These are phyloP conservation scores for Acrobasis repandana DNA, from an alignment of 2,888 invertebrate genomes.

Conservation along the genomic window DNA sequence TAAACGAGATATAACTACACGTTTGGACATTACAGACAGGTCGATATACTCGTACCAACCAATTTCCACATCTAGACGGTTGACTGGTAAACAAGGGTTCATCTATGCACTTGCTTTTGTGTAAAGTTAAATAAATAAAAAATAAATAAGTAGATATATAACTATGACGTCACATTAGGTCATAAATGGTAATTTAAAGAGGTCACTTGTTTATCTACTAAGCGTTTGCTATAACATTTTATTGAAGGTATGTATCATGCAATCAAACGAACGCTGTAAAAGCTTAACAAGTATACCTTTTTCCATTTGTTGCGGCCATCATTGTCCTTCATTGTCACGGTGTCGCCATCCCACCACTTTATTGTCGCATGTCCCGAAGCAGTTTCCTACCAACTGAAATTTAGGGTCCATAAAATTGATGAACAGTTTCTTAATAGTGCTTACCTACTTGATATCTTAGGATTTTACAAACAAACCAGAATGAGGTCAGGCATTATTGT, in stretches of 20 bases:
- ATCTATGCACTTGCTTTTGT: too few relatives aligned
- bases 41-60: too few relatives aligned
- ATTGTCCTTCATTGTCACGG: conserved; percentile 64
- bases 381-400: conserved; percentile 73
- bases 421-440: conserved; percentile 72
- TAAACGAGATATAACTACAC: too few relatives aligned
- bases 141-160: too few relatives aligned
- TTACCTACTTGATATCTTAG: conserved; percentile 44
- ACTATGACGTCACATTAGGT: too few relatives aligned
- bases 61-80: too few relatives aligned
- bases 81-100: too few relatives aligned
- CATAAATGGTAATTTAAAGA: too few relatives aligned
- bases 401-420: conserved; percentile 79
- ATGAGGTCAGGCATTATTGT: conserved; percentile 41
- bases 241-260: neutral
- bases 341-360: conserved; percentile 68
- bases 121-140: too few relatives aligned
- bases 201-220: too few relatives aligned
- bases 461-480: conserved; percentile 42
- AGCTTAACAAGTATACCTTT: conserved; percentile 36
- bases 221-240: neutral
- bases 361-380: conserved; percentile 69
- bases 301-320: conserved; percentile 52
- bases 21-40: too few relatives aligned
- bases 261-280: neutral